Percentiles rank a stretch among this genome's conserved stretches.
These are phyloP conservation scores for Autographa pulchrina DNA, from an alignment of 2,888 invertebrate species.

Conservation along the genomic window DNA sequence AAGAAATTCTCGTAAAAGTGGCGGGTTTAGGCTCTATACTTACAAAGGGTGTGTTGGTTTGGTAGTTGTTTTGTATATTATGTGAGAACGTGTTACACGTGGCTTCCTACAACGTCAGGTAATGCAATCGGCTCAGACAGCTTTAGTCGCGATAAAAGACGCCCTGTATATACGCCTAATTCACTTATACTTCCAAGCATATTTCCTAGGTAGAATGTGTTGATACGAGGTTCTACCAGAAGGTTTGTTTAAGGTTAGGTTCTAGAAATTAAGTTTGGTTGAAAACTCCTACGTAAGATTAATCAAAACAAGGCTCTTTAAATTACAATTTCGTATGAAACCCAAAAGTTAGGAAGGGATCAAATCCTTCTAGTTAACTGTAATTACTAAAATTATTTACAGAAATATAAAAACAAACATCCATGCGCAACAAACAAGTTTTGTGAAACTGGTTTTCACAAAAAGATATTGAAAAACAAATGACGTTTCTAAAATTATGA, in stretches of 20 bases:
- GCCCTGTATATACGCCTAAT: constrained; percentile 47
- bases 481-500: background rate
- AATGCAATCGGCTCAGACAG: constrained; percentile 58
- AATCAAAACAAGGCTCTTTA: no score
- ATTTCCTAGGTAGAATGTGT: background rate
- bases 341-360: no score
- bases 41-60: background rate
- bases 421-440: background rate
- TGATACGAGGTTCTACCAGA: no score
- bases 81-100: constrained; percentile 8
- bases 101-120: constrained; percentile 12
- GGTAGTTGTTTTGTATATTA: constrained; percentile 23
- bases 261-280: no score
- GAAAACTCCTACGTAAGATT: no score
- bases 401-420: no score
- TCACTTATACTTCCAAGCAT: constrained; percentile 38
- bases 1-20: constrained; percentile 12
- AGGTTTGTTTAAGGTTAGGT: no score
- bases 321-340: no score
- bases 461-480: background rate
- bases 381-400: no score
- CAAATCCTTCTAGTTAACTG: no score
- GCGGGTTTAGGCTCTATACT: background rate
- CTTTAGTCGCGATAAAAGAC: constrained; percentile 43
- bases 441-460: background rate